These are phyloP conservation scores for Acronicta aceris DNA, from an alignment of 2,888 invertebrate species.

Conservation along the genomic window DNA sequence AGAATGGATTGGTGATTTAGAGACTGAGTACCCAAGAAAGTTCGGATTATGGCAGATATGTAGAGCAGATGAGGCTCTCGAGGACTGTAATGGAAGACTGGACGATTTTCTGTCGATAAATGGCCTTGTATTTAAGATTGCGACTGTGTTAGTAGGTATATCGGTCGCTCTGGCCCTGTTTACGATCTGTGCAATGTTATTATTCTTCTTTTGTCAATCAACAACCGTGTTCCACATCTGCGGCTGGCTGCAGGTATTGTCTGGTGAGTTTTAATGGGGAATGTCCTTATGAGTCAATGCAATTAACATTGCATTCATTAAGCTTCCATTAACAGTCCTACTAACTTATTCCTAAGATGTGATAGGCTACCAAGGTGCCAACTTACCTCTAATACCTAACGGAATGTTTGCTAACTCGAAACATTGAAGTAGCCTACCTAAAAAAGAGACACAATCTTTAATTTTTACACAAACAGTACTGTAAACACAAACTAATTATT, in stretches of 20 bases:
- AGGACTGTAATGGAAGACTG: constrained; percentile 95
- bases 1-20: constrained; percentile 96
- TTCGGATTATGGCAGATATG: constrained; percentile 98
- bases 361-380: background rate
- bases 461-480: too few species aligned
- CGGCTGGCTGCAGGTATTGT: constrained; percentile 98
- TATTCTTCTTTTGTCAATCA: constrained; percentile 97
- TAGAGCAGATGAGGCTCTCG: constrained; percentile 92
- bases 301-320: constrained; percentile 4
- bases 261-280: constrained; percentile 91
- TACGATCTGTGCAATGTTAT: constrained; percentile 95
- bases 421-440: background rate
- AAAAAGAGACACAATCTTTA: too few species aligned
- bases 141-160: constrained; percentile 96
- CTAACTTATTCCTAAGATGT: background rate
- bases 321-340: background rate
- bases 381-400: background rate
- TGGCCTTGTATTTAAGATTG: constrained; percentile 95
- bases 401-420: constrained; percentile 7
- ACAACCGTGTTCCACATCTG: constrained; percentile 97
- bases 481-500: constrained; percentile 16
- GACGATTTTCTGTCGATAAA: constrained; percentile 95
- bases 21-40: constrained; percentile 96
- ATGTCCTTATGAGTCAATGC: background rate
- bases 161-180: constrained; percentile 95